Evolutionary conservation across 30 jellyfish, hydroid and myxozoan genomes (phyloP).

Genomic region (Turritopsis rubra): DNA sequence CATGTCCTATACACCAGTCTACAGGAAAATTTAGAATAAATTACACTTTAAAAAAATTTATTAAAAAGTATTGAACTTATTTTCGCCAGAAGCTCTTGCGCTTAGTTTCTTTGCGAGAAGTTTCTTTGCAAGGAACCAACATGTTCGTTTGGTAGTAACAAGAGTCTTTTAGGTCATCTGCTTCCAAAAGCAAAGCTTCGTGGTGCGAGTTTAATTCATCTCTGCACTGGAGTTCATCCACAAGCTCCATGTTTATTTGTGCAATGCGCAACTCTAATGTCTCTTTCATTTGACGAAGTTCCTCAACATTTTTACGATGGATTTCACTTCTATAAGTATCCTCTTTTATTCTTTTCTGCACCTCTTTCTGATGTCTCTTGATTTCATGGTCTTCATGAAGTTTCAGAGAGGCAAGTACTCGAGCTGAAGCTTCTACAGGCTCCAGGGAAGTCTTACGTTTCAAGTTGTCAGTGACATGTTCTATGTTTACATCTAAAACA

Average conservation of each 20-base stretch:
- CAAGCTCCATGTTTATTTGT: slow-evolving; percentile 20
- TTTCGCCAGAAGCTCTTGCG: slow-evolving; percentile 6
- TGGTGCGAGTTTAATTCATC: slow-evolving; percentile 28
- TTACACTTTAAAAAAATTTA: background rate
- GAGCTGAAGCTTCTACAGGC: slow-evolving; percentile 29
- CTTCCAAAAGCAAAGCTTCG: slow-evolving; percentile 34
- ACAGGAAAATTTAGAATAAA: no score
- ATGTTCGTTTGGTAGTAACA: background rate
- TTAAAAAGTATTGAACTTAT: background rate
- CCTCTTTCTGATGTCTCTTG: background rate
- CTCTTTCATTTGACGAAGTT: slow-evolving; percentile 20
- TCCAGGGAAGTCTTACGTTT: slow-evolving; percentile 7
- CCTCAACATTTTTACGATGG: slow-evolving; percentile 18
- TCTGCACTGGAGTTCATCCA: slow-evolving; percentile 12
- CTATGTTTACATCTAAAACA: slow-evolving; percentile 12
- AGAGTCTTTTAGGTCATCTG: slow-evolving; percentile 23
- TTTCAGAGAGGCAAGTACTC: slow-evolving; percentile 6
- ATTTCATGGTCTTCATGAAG: slow-evolving; percentile 29
- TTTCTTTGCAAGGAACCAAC: background rate
- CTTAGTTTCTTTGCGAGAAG: background rate
- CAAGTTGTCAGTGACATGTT: slow-evolving; percentile 17
- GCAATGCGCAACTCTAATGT: slow-evolving; percentile 8
- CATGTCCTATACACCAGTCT: no score
- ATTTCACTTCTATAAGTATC: background rate
- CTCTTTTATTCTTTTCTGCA: background rate